phyloP scores from a whole-genome alignment of 1,140 invertebrate genomes.

The Sesamia nonagrioides region DNA sequence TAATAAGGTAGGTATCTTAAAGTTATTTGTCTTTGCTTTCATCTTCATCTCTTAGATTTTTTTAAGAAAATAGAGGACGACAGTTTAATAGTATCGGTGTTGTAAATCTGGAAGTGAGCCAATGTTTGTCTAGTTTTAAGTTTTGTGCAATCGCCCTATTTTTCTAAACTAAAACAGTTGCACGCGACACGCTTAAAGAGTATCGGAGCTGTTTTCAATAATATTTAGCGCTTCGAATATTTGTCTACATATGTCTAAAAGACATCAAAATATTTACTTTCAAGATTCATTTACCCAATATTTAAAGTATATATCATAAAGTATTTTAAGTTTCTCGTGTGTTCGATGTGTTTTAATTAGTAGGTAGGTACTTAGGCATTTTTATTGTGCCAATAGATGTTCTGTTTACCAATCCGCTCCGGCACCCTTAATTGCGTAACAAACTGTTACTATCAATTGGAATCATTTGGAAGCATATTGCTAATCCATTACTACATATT shows the following conservation, averaged over 20 bases:
- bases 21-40: constrained; percentile 25
- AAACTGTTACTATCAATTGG: no score
- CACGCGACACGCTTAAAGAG: constrained; percentile 70
- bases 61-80: constrained; percentile 57
- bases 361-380: no score
- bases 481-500: no score
- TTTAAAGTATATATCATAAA: neutral
- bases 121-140: constrained; percentile 77
- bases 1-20: constrained; percentile 3
- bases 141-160: constrained; percentile 87
- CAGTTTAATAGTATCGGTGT: constrained; percentile 79
- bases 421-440: no score
- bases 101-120: constrained; percentile 77
- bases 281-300: neutral
- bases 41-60: constrained; percentile 40
- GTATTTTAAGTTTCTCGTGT: neutral
- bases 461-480: no score
- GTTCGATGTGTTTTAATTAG: no score
- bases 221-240: constrained; percentile 45
- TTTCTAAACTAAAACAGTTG: constrained; percentile 83
- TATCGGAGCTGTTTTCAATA: constrained; percentile 55
- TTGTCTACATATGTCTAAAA: constrained; percentile 1
- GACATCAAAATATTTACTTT: constrained; percentile 3
- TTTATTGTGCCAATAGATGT: no score
- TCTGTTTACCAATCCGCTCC: no score